phyloP scores from a whole-genome alignment of 2,113 vertebrate genomes.

The Phocoena phocoena region DNA sequence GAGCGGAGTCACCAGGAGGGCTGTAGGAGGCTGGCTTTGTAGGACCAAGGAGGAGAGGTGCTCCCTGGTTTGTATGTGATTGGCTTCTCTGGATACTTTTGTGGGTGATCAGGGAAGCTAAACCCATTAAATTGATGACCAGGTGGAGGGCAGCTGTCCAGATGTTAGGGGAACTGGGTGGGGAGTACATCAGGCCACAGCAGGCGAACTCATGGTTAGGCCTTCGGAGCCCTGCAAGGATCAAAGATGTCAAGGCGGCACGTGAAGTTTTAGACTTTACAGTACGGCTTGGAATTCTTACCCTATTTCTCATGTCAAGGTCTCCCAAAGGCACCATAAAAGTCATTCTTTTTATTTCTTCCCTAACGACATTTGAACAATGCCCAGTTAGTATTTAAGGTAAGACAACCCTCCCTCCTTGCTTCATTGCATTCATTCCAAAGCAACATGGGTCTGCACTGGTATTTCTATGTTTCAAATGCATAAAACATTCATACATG shows the following conservation, averaged over 20 bases:
- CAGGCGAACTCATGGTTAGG: too few species aligned
- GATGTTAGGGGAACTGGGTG: background rate
- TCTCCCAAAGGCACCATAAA: background rate
- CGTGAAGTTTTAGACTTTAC: background rate
- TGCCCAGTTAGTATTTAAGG: background rate
- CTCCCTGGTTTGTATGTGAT: background rate
- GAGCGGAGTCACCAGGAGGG: background rate
- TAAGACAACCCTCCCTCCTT: background rate
- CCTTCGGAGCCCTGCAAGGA: background rate
- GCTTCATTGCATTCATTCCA: background rate
- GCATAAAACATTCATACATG: constrained; percentile 11
- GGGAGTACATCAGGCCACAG: background rate
- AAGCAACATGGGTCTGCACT: background rate
- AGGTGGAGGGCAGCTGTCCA: background rate
- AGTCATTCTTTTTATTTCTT: background rate
- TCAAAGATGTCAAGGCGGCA: background rate
- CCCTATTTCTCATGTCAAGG: background rate
- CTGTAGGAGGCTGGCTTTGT: background rate
- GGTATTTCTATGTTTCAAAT: constrained; percentile 1
- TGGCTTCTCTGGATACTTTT: background rate
- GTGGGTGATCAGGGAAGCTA: background rate
- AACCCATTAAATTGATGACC: background rate
- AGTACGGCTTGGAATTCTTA: background rate
- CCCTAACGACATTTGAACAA: background rate
- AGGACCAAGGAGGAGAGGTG: background rate